Evolutionary conservation across 2,797 vertebrate species (phyloP), one percentile per base, ranked within the genome.

Genomic region (Oreochromis grahami): DNA sequence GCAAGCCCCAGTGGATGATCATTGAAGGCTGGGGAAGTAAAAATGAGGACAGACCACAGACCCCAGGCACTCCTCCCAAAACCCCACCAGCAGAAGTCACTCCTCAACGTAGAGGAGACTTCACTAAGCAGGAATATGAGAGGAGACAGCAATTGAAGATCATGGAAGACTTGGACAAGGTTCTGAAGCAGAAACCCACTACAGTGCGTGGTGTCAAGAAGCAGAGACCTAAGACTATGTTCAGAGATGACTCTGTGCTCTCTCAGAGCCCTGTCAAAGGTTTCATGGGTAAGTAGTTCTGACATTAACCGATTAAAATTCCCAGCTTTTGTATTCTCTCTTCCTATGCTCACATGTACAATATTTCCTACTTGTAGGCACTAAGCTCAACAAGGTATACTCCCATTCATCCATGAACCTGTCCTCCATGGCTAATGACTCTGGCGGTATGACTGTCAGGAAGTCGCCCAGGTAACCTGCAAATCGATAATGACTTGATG

Each of bases 81-180:
- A 96, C 95, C 10, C 94, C 96, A 8, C 84, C 96, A 24, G 76
- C 90, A 7, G 96, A 97, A 36, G 95, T 94, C 55, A 96, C 94
- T 11, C 95, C 93, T 13, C 95, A 96, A 74, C 96, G 97, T 41
- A 95, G 98, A 13, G 97, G 97, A 3, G 96, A 97, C 43, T 98
- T 98, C 93, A 98, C 98, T 0, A 92, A 95, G 53, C 96, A 96
- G 38, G 98, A 98, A 92, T 98, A 98, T 24, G 96, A 97, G 77
- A 94, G 97, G 9, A 94, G 98, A 41, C 98, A 97, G 0, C 98
- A 98, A 93, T 95, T 98, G 43, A 98, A 98, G 93, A 95, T 98
- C 82, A 98, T 98, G 98, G 97, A 98, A 2, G 97, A 98, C 87
- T 89, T 98, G 63, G 98, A 97, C 89, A 98, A 98, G 91, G 98